Base-by-base conservation (phyloP, 2,888 invertebrate species). In the Leptinotarsa peninsularis region DNA sequence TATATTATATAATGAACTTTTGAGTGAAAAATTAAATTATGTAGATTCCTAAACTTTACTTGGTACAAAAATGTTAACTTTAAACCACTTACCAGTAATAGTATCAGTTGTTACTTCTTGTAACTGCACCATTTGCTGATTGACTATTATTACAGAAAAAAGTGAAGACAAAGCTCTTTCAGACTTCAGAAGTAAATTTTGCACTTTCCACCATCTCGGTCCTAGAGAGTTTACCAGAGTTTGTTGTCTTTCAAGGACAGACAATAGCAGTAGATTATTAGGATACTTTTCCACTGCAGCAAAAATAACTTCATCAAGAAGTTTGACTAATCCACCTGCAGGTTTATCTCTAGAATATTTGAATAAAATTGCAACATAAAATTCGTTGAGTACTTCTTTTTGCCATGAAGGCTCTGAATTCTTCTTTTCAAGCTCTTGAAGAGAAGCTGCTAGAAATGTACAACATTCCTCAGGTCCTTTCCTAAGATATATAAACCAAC, bases 241-340 rank as follows among this genome's bases (percentile, higher is more conserved):
- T 71, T 91, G 90, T 72, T 89, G 85, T 74, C 88, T 88, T n/a
- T 90, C 89, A 74, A 90, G 85, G 21, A 89, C 86, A 50, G 91
- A 89, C 43, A 93, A 84, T 13, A 93, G 83, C 75, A 89, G 89
- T 70, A 92, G 86, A 86, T 93, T 93, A 76, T 91, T 90, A 0
- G 93, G 92, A 84, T 90, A 93, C 49, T 88, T 88, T 10, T 85
- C 82, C 1, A 91, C 83, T 0, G 89, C 89, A 49, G 85, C 83
- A 58, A 83, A 82, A 49, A 90, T 80, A 23, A 88, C 87, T 43
- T 87, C 86, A 73, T 89, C 88, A 23, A 91, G 81, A 4, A 89
- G 79, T n/a, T 85, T 84, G 79, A 87, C 89, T 3, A 88, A 83
- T 17, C 88, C 87, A 56, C 83, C 83, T 52, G 88, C 88, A 17